phyloP scores from a whole-genome alignment of 1,140 invertebrate species.

The Wasmannia auropunctata region DNA sequence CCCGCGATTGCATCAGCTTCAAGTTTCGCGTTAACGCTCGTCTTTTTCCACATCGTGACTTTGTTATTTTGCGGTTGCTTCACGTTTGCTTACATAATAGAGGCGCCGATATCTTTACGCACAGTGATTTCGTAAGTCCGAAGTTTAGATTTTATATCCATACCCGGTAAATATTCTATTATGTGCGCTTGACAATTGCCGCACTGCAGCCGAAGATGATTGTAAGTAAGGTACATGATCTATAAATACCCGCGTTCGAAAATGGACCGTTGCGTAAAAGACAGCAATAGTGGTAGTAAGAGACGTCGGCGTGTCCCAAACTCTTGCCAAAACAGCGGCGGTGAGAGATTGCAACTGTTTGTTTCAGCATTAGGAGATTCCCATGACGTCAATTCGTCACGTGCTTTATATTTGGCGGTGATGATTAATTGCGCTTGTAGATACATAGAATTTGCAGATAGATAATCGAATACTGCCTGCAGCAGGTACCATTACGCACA shows the following conservation, averaged over 20 bases:
- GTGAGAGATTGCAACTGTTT: constrained; percentile 42
- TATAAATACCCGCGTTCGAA: background rate
- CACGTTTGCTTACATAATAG: constrained; percentile 14
- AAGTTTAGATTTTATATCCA: constrained; percentile 5
- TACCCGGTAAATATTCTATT: constrained; percentile 18
- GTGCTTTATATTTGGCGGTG: constrained; percentile 38
- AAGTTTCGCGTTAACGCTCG: background rate
- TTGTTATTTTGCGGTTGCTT: background rate
- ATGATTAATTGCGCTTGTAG: constrained; percentile 41
- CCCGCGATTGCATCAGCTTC: constrained; percentile 8
- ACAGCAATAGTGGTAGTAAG: background rate
- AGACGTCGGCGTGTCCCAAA: background rate
- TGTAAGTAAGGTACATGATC: background rate
- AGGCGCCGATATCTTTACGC: constrained; percentile 5
- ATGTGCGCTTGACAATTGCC: constrained; percentile 12
- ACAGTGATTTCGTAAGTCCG: constrained; percentile 13
- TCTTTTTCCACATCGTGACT: constrained; percentile 26
- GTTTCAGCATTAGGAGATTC: constrained; percentile 34
- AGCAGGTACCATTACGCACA: constrained; percentile 36
- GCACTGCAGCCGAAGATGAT: constrained; percentile 3
- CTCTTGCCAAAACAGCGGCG: constrained; percentile 1
- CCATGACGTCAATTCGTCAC: constrained; percentile 58
- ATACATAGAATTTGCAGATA: constrained; percentile 35
- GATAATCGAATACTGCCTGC: constrained; percentile 48
- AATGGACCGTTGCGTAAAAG: constrained; percentile 20